Conservation (phyloP, 2,888 invertebrate species). For the Tillus elongatus region DNA sequence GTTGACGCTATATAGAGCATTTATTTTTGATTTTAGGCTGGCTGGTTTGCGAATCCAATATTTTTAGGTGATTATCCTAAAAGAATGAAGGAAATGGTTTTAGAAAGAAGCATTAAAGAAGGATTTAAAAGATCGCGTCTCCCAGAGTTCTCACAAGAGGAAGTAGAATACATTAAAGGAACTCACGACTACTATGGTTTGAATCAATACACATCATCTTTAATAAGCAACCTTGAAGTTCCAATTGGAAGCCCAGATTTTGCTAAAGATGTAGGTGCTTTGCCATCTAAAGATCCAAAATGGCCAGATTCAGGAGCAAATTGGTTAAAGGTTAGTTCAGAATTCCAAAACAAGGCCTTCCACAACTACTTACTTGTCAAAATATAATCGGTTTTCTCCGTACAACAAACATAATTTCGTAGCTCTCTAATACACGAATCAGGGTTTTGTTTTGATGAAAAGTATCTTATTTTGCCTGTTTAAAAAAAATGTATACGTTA, state of each 20-base stretch:
- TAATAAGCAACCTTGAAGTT: slow-evolving; percentile 37
- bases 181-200: slow-evolving; percentile 51
- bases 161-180: slow-evolving; percentile 40
- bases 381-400: no score
- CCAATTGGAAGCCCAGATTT: slow-evolving; percentile 28
- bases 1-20: slow-evolving; percentile 31
- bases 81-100: slow-evolving; percentile 48
- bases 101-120: slow-evolving; percentile 47
- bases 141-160: slow-evolving; percentile 46
- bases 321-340: slow-evolving; percentile 4
- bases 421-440: no score
- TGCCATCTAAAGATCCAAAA: slow-evolving; percentile 12
- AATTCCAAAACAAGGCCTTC: not conserved
- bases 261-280: slow-evolving; percentile 13
- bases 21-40: slow-evolving; percentile 41
- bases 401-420: no score
- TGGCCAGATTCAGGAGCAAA: slow-evolving; percentile 13
- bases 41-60: slow-evolving; percentile 55
- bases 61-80: slow-evolving; percentile 60
- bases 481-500: no score
- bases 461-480: no score
- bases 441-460: no score
- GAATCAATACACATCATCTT: slow-evolving; percentile 50
- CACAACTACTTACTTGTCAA: no score
- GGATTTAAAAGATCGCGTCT: slow-evolving; percentile 51